Evolutionary conservation across 2,797 vertebrate genomes (phyloP), one percentile per base, ranked within the genome.

Genomic region (Phoxinus dragarum): DNA sequence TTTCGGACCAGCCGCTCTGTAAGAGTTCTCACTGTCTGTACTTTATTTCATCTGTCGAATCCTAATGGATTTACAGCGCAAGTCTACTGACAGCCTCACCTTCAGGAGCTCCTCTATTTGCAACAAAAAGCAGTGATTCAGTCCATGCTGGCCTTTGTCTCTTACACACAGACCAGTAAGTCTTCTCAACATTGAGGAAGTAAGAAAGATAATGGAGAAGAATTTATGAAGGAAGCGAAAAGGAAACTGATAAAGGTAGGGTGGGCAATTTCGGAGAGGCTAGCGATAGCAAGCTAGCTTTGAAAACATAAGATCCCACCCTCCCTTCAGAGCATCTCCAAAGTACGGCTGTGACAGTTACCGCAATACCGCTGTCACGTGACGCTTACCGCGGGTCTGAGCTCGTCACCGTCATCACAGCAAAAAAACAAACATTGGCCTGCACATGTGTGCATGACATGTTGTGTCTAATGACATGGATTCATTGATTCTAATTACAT

Each of bases 31-130:
- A 34, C 36, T 84, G 54, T 77, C 49, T 31, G 34, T 59, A 76
- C 64, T 85, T 64, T 40, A 75, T 71, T 81, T 81, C 6, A 42
- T 42, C 80, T 61, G 66, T 64, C 16, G 36, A 27, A 31, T 81
- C 3, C 21, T 84, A 84, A 87, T 86, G 67, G 73, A 82, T 84
- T 88, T 86, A 79, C 81, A 81, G 44, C 16, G 31, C 21, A 81
- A 36, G 64, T 49, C 54, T 56, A 19, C 52, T 16, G 47, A 56
- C 68, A 87, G 78, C 34, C 56, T 84, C 36, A 52, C 27, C 47
- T 78, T 78, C 54, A 42, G 82, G 59, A 72, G 67, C 42, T 84
- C 61, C 42, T 69, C 42, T 54, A 52, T 74, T 89, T 78, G 47
- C 75, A 86, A 81, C 64, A 82, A 36, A 80, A 84, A 85, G 64